These are phyloP conservation scores for Venustoraphidia nigricollis DNA, from an alignment of 2,888 invertebrate genomes.

Conservation along the genomic window DNA sequence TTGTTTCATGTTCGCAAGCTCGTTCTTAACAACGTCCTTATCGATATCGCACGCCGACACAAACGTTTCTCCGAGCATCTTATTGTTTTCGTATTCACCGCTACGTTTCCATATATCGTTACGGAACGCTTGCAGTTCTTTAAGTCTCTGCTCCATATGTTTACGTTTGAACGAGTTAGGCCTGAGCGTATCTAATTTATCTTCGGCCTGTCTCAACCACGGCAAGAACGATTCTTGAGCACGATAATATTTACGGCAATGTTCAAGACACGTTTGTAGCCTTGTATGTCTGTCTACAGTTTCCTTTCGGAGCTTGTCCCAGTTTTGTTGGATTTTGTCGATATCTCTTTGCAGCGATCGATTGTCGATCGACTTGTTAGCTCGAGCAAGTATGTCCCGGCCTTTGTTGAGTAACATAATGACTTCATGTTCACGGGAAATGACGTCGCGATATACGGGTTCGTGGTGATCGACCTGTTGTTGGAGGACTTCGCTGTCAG, in stretches of 20 bases:
- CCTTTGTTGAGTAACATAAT: constrained; percentile 90
- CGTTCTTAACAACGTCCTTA: constrained; percentile 73
- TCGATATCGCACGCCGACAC: constrained; percentile 79
- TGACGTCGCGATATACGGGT: constrained; percentile 76
- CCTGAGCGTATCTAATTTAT: constrained; percentile 60
- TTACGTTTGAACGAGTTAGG: constrained; percentile 70
- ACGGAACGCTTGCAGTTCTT: constrained; percentile 75
- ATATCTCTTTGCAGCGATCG: constrained; percentile 60
- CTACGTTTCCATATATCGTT: constrained; percentile 90
- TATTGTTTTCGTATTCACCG: constrained; percentile 83
- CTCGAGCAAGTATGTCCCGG: constrained; percentile 41
- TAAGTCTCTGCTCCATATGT: constrained; percentile 74
- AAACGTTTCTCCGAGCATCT: constrained; percentile 75
- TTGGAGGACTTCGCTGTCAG: constrained; percentile 64
- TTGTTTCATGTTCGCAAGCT: constrained; percentile 65
- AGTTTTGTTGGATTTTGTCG: constrained; percentile 77
- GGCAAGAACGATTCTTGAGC: constrained; percentile 73
- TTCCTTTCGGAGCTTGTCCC: constrained; percentile 66
- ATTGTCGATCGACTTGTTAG: constrained; percentile 29
- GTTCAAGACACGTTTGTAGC: constrained; percentile 81
- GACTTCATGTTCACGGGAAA: constrained; percentile 81
- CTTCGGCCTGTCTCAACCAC: constrained; percentile 79
- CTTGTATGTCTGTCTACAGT: constrained; percentile 74
- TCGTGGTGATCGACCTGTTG: constrained; percentile 82
- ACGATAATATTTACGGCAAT: constrained; percentile 77